Base-by-base conservation (phyloP, 1,140 invertebrate genomes). In the Tetramorium simillimum region DNA sequence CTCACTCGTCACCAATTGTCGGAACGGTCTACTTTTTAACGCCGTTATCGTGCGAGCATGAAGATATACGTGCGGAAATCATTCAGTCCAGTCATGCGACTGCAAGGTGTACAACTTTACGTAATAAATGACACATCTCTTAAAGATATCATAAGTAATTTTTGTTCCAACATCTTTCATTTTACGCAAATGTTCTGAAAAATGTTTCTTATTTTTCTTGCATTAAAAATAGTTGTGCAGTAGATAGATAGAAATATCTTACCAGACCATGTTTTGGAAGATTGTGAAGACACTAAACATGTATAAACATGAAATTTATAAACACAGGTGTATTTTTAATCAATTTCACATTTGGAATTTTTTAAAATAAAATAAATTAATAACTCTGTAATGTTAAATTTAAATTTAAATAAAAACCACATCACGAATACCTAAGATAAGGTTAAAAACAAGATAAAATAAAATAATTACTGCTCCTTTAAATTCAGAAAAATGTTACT, bases 1-100 rank as follows among this genome's bases (percentile, higher is more conserved):
- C 84, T 56, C 43, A 33, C 33, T 58, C 76, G 75, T 88, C 85
- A 77, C 51, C 84, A 69, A 82, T 82, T 89, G 63, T 89, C 53
- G 53, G 58, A 46, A 53, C 43, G 37, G 28, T 81, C 46, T 24
- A 14, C 5, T 56, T 81, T 56, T 81, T 53, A 28, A 67, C 12
- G 4, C 5, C 9, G 14, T 37, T 16, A 16, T 80, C 46, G 40
- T 24, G 53, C 24, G 1, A 37, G 33, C 37, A 72, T 0, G 28
- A 56, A 43, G 21, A 62, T 62, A 62, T 62, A 28, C 24, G 14
- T 62, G n/a, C 18, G 60, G 43, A 73, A 86, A 69, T 58, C 18
- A 0, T 77, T 78, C 9, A 58, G 14, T 37, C 7, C 10, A 81
- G 16, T 69, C 37, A 81, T 67, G 6, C 46, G 14, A 70, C 18